Base-by-base conservation (phyloP, 2,113 vertebrate species). In the Hymenochirus boettgeri region DNA sequence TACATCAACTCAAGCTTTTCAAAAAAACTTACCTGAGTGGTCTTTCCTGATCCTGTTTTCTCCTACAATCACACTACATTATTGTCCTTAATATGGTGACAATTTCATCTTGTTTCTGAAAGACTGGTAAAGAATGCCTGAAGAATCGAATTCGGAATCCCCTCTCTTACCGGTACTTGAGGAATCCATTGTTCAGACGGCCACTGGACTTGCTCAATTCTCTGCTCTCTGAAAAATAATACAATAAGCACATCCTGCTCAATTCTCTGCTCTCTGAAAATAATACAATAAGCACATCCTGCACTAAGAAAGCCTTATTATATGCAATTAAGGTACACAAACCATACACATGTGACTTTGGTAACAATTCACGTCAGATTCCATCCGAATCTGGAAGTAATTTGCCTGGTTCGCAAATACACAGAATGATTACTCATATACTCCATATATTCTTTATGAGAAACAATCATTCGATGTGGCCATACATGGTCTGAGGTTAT, bases 1-100 rank as follows among this genome's bases (percentile, higher is more conserved):
- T n/a, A n/a, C n/a, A n/a, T n/a, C n/a, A n/a, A n/a, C n/a, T n/a
- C n/a, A n/a, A n/a, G n/a, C n/a, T n/a, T n/a, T n/a, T n/a, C n/a
- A n/a, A n/a, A n/a, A 19, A 72, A 71, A 77, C 80, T 56, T 76
- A 99, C 95, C 88, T 99, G 96, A 25, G 96, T 99, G 24, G 96
- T 98, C 84, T 99, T 98, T 71, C 96, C 96, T 47, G 93, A 99
- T 69, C 96, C 96, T 1, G 95, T 95, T 78, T 78, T 98, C 96
- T 72, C 96, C 96, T 59, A 98, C 69, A 72, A 99, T 82, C 67
- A 99, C 82, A 96, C 82, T 62, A 97, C 86, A 71, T 84, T 87
- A 80, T 93, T 88, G 10, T 92, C 89, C 72, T 88, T 87, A 75
- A 99, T 90, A 67, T 86, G 62, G 85, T 75, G 58, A 96, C 58